Evolutionary conservation across 2,797 vertebrate species (phyloP), one percentile per base, ranked within the genome.

Genomic region (Pseudochaenichthys georgianus): DNA sequence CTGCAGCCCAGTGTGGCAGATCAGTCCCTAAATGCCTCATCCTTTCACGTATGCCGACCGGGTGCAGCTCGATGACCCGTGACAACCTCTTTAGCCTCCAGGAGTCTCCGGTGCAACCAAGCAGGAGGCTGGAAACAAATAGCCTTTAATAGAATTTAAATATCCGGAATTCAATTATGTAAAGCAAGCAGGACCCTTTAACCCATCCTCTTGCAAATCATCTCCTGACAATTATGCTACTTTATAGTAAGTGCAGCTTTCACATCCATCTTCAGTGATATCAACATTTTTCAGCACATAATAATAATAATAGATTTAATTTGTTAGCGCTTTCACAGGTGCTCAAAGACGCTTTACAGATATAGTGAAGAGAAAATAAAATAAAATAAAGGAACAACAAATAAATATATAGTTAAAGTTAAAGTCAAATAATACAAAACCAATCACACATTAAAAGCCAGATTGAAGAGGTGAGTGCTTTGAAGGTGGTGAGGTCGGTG

Each of bases 51-150:
- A 79, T 69, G 74, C 75, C 13, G 50, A 52, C 59, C 12, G 63
- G 70, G 42, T 73, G 43, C 68, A 42, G 7, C 42, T 54, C 54
- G 52, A 64, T 84, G 86, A 89, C 87, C 86, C 46, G 48, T 84
- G 78, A 71, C 80, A 50, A 83, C 84, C 75, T 71, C 81, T 83
- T 87, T 62, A 84, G 84, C 79, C 78, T 87, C 79, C 73, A 85
- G 83, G 74, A 81, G 61, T 74, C 80, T 77, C 51, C 0, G 21
- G 82, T 73, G 84, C 88, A 88, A 60, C 82, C 83, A 77, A 87
- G 86, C 85, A 74, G 80, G 86, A 89, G 78, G 63, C 81, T 67
- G 2, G 13, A 64, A 82, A 88, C 85, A 90, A 89, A 92, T 89
- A 78, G 75, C 60, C 77, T 70, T 59, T 76, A 87, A 79, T 77